These are phyloP conservation scores for Lagria hirta DNA, from an alignment of 2,888 invertebrate genomes.

Conservation along the genomic window DNA sequence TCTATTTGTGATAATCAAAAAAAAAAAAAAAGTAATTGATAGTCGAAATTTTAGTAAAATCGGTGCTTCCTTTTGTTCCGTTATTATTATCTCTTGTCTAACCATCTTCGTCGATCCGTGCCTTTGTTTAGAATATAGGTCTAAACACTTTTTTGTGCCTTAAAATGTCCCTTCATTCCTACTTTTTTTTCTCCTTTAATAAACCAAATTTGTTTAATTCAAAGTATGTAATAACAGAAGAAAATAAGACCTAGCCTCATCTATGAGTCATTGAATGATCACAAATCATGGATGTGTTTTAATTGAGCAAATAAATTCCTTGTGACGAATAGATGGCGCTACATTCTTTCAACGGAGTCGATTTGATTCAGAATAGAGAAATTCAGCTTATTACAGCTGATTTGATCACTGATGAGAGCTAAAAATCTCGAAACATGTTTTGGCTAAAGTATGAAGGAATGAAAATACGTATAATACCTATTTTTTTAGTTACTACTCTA, in stretches of 20 bases:
- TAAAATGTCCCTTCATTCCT: slow-evolving; percentile 6
- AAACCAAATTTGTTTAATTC: neutral
- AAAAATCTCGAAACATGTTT: too few species aligned
- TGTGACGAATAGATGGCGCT: neutral
- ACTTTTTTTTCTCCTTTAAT: neutral
- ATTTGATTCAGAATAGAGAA: too few species aligned
- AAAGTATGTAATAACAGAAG: neutral
- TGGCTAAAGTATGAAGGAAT: too few species aligned
- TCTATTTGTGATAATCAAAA: slow-evolving; percentile 13
- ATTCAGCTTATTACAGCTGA: too few species aligned
- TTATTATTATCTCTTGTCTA: too few species aligned
- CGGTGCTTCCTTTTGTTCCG: slow-evolving; percentile 9
- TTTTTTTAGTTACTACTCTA: too few species aligned
- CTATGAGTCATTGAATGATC: neutral
- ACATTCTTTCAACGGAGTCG: neutral
- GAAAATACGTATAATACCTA: too few species aligned
- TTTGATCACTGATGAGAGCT: too few species aligned
- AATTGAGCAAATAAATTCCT: neutral
- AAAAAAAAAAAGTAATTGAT: neutral
- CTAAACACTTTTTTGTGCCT: slow-evolving; percentile 17
- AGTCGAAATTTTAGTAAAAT: neutral
- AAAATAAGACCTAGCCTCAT: too few species aligned
- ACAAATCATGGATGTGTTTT: neutral
- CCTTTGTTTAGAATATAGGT: slow-evolving; percentile 10
- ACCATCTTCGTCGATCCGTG: slow-evolving; percentile 7